Evolutionary conservation across 2,888 invertebrate species (phyloP), one percentile per base, ranked within the genome.

Genomic region (Entomobrya multifasciata): DNA sequence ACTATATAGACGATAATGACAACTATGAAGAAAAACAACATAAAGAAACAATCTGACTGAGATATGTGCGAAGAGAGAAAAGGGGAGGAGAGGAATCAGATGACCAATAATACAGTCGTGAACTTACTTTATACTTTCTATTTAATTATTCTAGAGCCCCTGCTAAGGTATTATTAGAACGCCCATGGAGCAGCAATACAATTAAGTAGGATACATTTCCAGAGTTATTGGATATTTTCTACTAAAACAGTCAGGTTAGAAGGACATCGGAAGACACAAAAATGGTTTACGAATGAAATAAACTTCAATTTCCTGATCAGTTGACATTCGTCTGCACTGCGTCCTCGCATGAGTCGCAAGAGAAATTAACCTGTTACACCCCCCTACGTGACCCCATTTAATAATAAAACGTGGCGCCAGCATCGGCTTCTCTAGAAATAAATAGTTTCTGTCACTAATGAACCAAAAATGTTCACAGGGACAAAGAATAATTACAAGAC

Each of bases 101-200:
- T 44, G 25, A 10, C 72, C 49, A 30, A 74, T 27, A 52, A 15
- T 27, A 17, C 8, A 52, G 17, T 74, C 30, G n/a, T 74, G 25
- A 72, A 49, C 22, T 25, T 27, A 67, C 57, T 72, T 57, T 27
- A 49, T 65, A 65, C 79, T 57, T 60, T 44, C 30, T 80, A 86
- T 76, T 87, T 87, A 87, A 87, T 87, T 87, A 82, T 57, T 44
- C 55, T 41, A 44, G 87, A 77, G 36, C 78, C 87, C 87, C 87
- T 78, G 87, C 87, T 30, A 77, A 27, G 87, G 55, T 47, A 82
- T 78, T 87, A 82, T 87, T 87, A 70, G 82, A 62, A 81, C 87
- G 55, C 87, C 87, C 76, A 44, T 47, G 60, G 82, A 67, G 67
- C 44, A 22, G 22, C 67, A 13, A 67, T 41, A 25, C 22, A 44